phyloP scores from a whole-genome alignment of 2,113 vertebrate species.

The Podarcis raffonei region DNA sequence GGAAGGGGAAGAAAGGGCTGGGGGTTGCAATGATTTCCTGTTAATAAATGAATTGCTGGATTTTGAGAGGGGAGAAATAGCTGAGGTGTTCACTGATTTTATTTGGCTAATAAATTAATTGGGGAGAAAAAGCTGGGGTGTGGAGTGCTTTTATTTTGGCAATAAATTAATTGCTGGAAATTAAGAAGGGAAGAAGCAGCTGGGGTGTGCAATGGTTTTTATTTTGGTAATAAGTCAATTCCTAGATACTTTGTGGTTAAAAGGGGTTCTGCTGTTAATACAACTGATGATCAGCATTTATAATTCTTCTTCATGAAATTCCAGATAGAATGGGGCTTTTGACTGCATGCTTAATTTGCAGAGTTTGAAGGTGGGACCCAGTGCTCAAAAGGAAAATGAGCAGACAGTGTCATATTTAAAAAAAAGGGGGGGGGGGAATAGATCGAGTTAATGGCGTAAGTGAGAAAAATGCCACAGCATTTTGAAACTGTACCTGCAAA shows the following conservation, averaged over 20 bases:
- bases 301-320: constrained; percentile 5
- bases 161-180: constrained; percentile 31
- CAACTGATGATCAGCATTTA: neutral
- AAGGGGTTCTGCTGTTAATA: neutral
- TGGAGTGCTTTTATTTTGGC: constrained; percentile 26
- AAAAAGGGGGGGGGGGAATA: neutral
- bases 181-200: constrained; percentile 15
- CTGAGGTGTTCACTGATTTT: constrained; percentile 30
- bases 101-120: constrained; percentile 34
- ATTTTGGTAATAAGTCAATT: constrained; percentile 25
- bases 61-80: constrained; percentile 15
- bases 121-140: constrained; percentile 7
- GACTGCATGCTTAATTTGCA: neutral
- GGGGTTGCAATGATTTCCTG: constrained; percentile 10
- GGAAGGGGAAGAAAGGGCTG: neutral
- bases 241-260: neutral
- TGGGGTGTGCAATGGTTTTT: constrained; percentile 13
- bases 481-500: constrained; percentile 3
- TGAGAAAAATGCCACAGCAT: constrained; percentile 5
- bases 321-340: constrained; percentile 5
- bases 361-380: neutral
- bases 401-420: constrained; percentile 5
- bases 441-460: neutral
- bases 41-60: constrained; percentile 32
- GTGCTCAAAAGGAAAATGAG: constrained; percentile 11